Base-by-base conservation (phyloP, 2,797 vertebrate species). In the Hypotaenidia okinawae region DNA sequence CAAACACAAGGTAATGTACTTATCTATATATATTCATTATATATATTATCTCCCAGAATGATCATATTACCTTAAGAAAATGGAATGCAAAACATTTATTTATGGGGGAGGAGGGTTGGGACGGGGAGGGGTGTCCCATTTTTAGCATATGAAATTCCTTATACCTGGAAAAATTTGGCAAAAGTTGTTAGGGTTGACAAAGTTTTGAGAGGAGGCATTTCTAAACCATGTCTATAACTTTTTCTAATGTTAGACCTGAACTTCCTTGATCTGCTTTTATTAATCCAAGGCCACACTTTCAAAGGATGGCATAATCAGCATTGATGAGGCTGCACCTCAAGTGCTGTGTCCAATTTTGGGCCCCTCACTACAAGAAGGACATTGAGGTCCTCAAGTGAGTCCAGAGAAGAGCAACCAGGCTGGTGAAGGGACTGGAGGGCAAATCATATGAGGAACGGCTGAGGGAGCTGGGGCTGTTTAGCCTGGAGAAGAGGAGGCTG, bases 1-100 rank as follows among this genome's bases (percentile, higher is more conserved):
- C 99, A 99, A 90, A 97, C 98, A 84, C 99, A 99, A 99, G 99
- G 99, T 99, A 99, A 96, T 62, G 23, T 70, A 64, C 63, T 84
- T 93, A 41, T 7, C 64, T 66, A 25, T 30, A 14, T 62, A 9
- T 27, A 33, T 15, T 1, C 57, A 28, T 59, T 41, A 43, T 4
- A 33, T 32, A 32, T 14, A 37, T 74, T 90, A 3, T 87, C 32
- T 78, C 11, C 13, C 12, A 87, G n/a, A 92, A 75, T 14, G 1
- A 68, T 55, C 1, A 2, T 70, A 33, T 75, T 89, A 47, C 11
- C n/a, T 55, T n/a, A 84, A 32, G 12, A 49, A 43, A 16, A 52
- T 25, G 5, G 30, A 73, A 11, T 1, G 21, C 32, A 2, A 89
- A 75, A 32, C 15, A 24, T n/a, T 61, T 39, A 33, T 72, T 45